These are phyloP conservation scores for Suillia variegata DNA, from an alignment of 2,888 invertebrate genomes.

Conservation along the genomic window DNA sequence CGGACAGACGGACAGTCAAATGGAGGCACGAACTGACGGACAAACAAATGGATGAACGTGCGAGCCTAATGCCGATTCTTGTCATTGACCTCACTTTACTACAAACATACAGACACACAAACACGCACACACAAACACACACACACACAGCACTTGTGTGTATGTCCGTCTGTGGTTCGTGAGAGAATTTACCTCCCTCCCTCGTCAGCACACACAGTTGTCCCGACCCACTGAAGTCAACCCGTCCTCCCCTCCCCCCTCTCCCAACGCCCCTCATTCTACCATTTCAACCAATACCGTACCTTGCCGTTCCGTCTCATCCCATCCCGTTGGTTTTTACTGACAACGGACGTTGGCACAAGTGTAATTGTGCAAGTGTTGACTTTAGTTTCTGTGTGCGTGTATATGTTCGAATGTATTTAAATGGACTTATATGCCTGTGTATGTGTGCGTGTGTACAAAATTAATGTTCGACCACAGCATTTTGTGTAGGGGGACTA, in stretches of 20 bases:
- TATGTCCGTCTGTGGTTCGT: background rate
- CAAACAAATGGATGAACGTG: conserved; percentile 3
- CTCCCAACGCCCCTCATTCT: no score
- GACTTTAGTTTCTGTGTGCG: background rate
- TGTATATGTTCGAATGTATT: background rate
- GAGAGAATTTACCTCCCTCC: background rate
- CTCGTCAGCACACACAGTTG: no score
- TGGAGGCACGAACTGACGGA: background rate
- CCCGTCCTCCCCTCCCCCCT: no score
- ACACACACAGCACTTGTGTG: background rate
- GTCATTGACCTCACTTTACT: conserved; percentile 14
- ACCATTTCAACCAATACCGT: no score
- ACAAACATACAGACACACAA: background rate
- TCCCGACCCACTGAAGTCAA: background rate
- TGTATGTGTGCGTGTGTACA: no score
- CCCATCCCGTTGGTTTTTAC: no score
- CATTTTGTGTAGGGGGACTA: no score
- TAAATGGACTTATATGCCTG: no score
- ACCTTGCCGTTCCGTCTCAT: no score
- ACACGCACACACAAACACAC: background rate
- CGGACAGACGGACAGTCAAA: conserved; percentile 2
- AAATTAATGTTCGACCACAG: no score
- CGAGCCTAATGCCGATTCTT: conserved; percentile 8
- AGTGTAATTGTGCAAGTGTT: background rate
- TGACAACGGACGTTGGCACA: background rate